Base-by-base conservation (phyloP, 2,888 invertebrate genomes). In the Platerodrilus igneus region DNA sequence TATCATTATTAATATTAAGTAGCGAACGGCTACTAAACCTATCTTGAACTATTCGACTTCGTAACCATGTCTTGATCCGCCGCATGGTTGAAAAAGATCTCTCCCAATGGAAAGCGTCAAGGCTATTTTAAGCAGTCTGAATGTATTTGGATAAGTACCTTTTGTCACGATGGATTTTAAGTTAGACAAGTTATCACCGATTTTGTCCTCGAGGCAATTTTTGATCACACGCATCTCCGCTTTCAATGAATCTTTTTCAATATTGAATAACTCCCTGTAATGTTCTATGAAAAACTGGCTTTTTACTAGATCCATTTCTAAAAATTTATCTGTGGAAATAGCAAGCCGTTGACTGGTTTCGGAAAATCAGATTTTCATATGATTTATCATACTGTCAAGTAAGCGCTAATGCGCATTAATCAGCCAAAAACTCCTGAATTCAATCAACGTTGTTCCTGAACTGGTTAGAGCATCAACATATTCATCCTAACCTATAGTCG, bases 61-160 rank as follows among this genome's bases (percentile, higher is more conserved):
- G 13, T 13, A 23, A 13, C 32, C 32, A 32, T 10, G 10, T 32
- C 23, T 23, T 22, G n/a, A 22, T 22, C 6, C 22, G 3, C 9
- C 32, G 11, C 32, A 32, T 32, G 10, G 32, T 23, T 13, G 32
- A 23, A 32, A 32, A 32, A 32, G 32, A 32, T 22, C 32, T 22
- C 7, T 32, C 32, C 15, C 23, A 32, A 29, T 18, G n/a, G 29
- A 16, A 10, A 32, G 14, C 9, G 10, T 32, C 14, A 32, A 13
- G 14, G 32, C 22, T 21, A 32, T 4, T 32, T 32, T 22, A 22
- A 32, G 9, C 16, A 32, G 15, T 23, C 22, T 22, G 22, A 13
- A 32, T 23, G 23, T 15, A 11, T 32, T 22, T 22, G 23, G 32
- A 11, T 23, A 32, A 14, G 32, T 22, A 17, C 17, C 11, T 32